Evolutionary conservation across 2,113 vertebrate species (phyloP), one percentile per base, ranked within the genome.

Genomic region (Silurus asotus): DNA sequence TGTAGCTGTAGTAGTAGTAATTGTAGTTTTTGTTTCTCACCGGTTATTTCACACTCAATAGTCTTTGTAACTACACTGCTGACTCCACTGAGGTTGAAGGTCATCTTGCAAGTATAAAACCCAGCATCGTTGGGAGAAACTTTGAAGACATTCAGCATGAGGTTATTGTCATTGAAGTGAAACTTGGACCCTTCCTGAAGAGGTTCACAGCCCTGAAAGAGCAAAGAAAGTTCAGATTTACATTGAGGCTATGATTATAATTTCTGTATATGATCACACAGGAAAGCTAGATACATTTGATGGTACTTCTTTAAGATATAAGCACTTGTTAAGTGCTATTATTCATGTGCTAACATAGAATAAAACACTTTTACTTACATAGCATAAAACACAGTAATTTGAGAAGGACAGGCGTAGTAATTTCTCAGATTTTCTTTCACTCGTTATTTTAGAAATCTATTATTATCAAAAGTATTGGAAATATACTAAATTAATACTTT

Each of bases 31-130:
- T 25, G 23, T 51, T 56, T 74, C 91, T 93, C 53, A 98, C 97
- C 95, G 89, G 64, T 72, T 85, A 96, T 90, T 9, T 53, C 58
- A 3, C 94, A 91, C 0, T 82, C 20, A 13, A 97, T 93, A 0
- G 93, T 94, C 84, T 96, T 95, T 28, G 95, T 94, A 37, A 96
- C 83, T 2, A 85, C 93, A 8, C 94, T 95, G 0, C 48, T 85
- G 58, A 92, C 88, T 8, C 94, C 97, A 77, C 88, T 91, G 0
- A 96, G 87, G 0, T 49, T 90, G 82, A 96, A 96, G 0, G 85
- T 90, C 82, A 95, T 84, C 1, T 1, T 93, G 81, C 98, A 99
- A 0, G 94, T 97, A 82, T 97, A 98, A 59, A 76, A 82, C 65
- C 94, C 94, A n/a, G 87, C 75, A 67, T 97, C 92, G 0, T 90